These are phyloP conservation scores for Temnothorax longispinosus DNA, from an alignment of 1,140 invertebrate genomes.

Conservation along the genomic window DNA sequence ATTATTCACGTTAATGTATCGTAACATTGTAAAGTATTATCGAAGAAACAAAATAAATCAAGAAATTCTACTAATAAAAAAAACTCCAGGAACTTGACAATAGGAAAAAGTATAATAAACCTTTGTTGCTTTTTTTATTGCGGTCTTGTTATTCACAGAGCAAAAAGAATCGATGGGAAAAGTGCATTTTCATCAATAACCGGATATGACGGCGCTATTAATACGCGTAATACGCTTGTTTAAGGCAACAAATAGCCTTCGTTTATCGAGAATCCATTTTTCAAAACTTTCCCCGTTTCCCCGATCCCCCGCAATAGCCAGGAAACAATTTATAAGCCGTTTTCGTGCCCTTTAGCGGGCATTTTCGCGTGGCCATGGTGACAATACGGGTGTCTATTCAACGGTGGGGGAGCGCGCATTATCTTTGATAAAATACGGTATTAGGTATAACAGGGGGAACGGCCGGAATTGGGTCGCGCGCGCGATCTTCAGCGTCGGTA, in stretches of 20 bases:
- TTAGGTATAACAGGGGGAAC: constrained; percentile 65
- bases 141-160: background rate
- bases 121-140: background rate
- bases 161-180: background rate
- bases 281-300: constrained; percentile 9
- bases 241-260: constrained; percentile 11
- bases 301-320: background rate
- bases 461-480: constrained; percentile 67
- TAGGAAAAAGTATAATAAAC: background rate
- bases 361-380: constrained; percentile 33
- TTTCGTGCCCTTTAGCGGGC: constrained; percentile 36
- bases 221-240: constrained; percentile 21
- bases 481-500: constrained; percentile 62
- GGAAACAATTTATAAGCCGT: constrained; percentile 45
- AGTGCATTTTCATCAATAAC: background rate
- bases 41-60: background rate
- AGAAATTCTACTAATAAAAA: background rate
- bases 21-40: background rate
- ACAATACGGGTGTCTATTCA: constrained; percentile 61
- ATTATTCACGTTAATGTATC: background rate
- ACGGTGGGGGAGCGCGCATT: constrained; percentile 44
- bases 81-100: background rate
- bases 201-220: constrained; percentile 9
- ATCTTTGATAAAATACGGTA: constrained; percentile 68
- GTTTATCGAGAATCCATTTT: constrained; percentile 46